Base-by-base conservation (phyloP, 2,888 invertebrate species). In the Chymomyza fuscimana region DNA sequence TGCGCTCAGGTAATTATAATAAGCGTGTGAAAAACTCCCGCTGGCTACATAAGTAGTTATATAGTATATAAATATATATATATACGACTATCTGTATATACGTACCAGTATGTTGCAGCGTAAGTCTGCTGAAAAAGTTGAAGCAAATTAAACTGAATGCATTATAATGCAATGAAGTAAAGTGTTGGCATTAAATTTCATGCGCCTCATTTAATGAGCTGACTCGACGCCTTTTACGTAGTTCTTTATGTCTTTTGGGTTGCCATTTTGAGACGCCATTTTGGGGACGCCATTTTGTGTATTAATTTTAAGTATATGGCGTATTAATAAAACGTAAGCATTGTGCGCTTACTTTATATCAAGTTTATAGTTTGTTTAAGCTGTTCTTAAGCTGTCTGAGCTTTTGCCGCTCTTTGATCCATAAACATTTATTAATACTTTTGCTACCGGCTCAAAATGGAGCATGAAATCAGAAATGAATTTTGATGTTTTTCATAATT, bases 1-100 rank as follows among this genome's bases (percentile, higher is more conserved):
- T 65, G 12, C 12, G 22, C 58, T 32, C 73, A 66, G 66, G 67
- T 79, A 74, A 82, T 84, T 82, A 77, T 73, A 79, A 73, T 72
- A 74, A 74, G 73, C 68, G 65, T 66, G 67, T 61, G 74, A 70
- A 70, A 70, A 68, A 70, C 69, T 61, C 40, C 63, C 74, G 65
- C 54, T 65, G 64, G 56, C 25, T 16, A 51, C 36, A 40, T 61
- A 36, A 29, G 59, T 59, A 32, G 25, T 7, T 22, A 19, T 58
- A 29, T 58, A 29, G 10, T 25, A n/a, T 10, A n/a, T 59, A 36
- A 25, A 36, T 59, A 5, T 59, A 25, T 58, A 1, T n/a, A 22
- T 12, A 29, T 22, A 15, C 22, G 19, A 29, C 25, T 25, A 25
- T 25, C 25, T 25, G 25, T 25, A 25, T 25, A 25, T 4, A 25